A percentile compares a stretch with the other conserved stretches of the same genome.
These are phyloP conservation scores for Drosophila birchii DNA, from an alignment of 2,888 invertebrate species.

Conservation along the genomic window DNA sequence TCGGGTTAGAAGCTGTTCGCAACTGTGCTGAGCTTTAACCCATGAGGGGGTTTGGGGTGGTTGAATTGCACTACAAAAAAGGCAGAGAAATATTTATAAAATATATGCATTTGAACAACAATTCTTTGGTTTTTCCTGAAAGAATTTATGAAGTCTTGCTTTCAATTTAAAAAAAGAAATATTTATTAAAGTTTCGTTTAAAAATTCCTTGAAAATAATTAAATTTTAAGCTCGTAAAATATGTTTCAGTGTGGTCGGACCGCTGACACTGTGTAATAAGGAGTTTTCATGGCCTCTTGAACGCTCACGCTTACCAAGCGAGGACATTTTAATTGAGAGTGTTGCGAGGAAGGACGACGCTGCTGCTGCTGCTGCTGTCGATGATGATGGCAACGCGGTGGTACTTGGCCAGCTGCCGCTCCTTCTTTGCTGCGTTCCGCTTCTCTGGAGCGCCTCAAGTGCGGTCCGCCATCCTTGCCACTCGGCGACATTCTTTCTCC, in stretches of 20 bases:
- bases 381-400: conserved; percentile 45
- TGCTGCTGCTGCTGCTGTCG: conserved; percentile 14
- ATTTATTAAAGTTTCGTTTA: too few species aligned
- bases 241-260: conserved; percentile 24
- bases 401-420: conserved; percentile 79
- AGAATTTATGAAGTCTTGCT: too few species aligned
- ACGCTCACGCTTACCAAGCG: conserved; percentile 80
- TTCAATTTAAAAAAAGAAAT: too few species aligned
- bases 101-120: neutral
- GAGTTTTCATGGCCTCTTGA: conserved; percentile 81
- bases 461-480: conserved; percentile 49
- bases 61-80: conserved; percentile 1
- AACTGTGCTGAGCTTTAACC: conserved; percentile 37
- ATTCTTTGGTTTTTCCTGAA: neutral
- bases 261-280: conserved; percentile 78
- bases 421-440: conserved; percentile 31
- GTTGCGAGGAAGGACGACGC: conserved; percentile 70
- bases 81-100: neutral
- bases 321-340: conserved; percentile 81
- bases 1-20: conserved; percentile 36
- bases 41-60: conserved; percentile 10
- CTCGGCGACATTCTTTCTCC: conserved; percentile 51
- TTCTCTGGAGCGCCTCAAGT: conserved; percentile 62
- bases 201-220: neutral
- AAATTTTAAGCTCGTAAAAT: neutral